Conservation (phyloP, 2,888 invertebrate species). For the Drosophila hamatofila region DNA sequence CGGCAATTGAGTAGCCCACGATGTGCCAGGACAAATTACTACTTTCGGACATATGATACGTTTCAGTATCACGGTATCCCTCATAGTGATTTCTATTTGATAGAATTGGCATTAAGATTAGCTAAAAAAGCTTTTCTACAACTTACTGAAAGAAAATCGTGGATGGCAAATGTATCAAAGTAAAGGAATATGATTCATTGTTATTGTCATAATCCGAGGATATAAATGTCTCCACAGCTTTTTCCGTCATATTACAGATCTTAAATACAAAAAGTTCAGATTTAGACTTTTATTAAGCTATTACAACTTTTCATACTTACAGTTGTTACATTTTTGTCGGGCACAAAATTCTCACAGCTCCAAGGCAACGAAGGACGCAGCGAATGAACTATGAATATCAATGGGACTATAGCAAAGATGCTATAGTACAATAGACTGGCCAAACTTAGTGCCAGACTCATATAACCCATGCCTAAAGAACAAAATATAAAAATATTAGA, state of each 20-base stretch:
- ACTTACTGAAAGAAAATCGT: constrained; percentile 71
- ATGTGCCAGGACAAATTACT: constrained; percentile 74
- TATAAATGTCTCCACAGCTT: not conserved
- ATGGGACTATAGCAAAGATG: constrained; percentile 92
- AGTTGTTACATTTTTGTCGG: constrained; percentile 48
- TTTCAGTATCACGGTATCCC: not conserved
- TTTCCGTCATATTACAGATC: constrained; percentile 48
- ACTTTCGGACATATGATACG: fast-evolving
- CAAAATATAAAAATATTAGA: not conserved
- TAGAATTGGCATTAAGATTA: not conserved
- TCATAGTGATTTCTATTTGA: constrained; percentile 32
- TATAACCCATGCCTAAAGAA: constrained; percentile 92
- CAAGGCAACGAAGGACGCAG: constrained; percentile 90
- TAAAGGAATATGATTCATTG: not conserved
- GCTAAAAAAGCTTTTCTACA: too few relatives aligned
- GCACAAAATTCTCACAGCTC: constrained; percentile 88
- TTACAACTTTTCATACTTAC: constrained; percentile 25
- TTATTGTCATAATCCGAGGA: not conserved
- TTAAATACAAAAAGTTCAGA: constrained; percentile 1
- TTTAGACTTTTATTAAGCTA: fast-evolving
- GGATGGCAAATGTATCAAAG: constrained; percentile 65
- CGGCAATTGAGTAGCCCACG: constrained; percentile 47
- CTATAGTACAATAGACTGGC: constrained; percentile 93
- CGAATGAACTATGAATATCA: constrained; percentile 91
- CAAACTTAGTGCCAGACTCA: constrained; percentile 91